Conservation (phyloP, 2,113 vertebrate species). For the Cnemophilus loriae region DNA sequence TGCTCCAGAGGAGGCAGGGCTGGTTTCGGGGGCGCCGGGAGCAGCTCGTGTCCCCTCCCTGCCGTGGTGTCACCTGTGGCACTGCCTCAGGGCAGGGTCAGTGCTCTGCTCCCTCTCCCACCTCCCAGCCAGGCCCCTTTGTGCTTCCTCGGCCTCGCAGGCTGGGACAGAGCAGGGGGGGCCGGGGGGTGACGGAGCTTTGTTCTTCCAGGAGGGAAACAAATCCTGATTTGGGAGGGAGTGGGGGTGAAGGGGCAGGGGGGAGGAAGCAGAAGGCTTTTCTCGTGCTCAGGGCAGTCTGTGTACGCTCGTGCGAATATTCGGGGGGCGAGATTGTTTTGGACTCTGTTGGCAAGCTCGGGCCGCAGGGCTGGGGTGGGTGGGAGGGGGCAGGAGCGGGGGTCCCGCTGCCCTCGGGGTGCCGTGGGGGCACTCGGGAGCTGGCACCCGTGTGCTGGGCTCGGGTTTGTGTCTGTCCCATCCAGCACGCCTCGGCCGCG, state of each 20-base stretch:
- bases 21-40: neutral
- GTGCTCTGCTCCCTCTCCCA: neutral
- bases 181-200: neutral
- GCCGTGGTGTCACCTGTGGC: neutral
- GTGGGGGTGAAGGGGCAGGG: neutral
- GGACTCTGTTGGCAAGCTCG: neutral
- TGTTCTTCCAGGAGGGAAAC: neutral
- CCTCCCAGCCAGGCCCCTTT: neutral
- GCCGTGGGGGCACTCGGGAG: rapidly evolving
- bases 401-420: rapidly evolving
- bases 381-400: neutral
- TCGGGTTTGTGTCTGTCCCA: neutral
- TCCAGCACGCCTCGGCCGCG: neutral
- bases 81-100: neutral
- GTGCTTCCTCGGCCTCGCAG: neutral
- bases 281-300: rapidly evolving
- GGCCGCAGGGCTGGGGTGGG: neutral
- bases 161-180: neutral
- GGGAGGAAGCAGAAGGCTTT: neutral
- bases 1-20: neutral
- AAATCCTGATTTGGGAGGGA: neutral
- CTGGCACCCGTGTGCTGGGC: rapidly evolving
- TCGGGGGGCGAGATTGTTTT: neutral
- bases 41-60: neutral
- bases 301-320: rapidly evolving